These are phyloP conservation scores for Rafetus swinhoei DNA, from an alignment of 2,113 vertebrate genomes.

Conservation along the genomic window DNA sequence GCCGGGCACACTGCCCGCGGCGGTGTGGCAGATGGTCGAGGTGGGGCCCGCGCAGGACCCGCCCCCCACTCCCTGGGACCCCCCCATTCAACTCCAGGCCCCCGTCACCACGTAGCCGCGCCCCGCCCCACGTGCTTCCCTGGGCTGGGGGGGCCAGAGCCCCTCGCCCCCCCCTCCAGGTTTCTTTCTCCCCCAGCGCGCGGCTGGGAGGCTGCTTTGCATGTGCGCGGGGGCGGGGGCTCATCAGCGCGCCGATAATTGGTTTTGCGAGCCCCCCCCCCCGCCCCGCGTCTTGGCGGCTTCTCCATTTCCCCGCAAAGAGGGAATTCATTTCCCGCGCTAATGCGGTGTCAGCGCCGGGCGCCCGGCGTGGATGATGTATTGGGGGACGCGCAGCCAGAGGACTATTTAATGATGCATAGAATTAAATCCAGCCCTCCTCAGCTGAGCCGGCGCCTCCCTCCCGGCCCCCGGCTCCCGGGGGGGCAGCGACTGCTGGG, in stretches of 20 bases:
- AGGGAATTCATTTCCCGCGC: constrained; percentile 98
- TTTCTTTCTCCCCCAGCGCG: constrained; percentile 75
- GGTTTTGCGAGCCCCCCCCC: constrained; percentile 55
- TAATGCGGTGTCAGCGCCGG: constrained; percentile 98
- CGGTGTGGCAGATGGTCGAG: neutral
- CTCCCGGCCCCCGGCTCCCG: constrained; percentile 74
- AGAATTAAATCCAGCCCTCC: constrained; percentile 96
- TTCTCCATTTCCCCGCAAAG: constrained; percentile 96
- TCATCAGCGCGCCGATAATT: constrained; percentile 78
- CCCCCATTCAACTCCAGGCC: constrained; percentile 32
- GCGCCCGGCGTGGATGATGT: constrained; percentile 98
- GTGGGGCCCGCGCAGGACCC: no score
- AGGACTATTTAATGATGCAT: constrained; percentile 99
- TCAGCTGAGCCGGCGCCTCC: constrained; percentile 92
- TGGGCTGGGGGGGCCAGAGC: constrained; percentile 20
- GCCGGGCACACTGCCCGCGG: no score
- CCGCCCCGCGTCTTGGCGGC: constrained; percentile 83
- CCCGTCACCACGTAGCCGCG: constrained; percentile 72
- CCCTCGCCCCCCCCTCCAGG: constrained; percentile 48
- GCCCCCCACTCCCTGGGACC: no score
- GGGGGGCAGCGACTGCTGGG: neutral
- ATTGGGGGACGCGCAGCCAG: constrained; percentile 95
- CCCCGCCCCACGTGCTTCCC: constrained; percentile 7
- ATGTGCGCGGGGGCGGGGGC: constrained; percentile 67
- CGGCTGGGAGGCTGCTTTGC: constrained; percentile 77